Conservation (phyloP, 2,113 vertebrate species). For the Uria lomvia region DNA sequence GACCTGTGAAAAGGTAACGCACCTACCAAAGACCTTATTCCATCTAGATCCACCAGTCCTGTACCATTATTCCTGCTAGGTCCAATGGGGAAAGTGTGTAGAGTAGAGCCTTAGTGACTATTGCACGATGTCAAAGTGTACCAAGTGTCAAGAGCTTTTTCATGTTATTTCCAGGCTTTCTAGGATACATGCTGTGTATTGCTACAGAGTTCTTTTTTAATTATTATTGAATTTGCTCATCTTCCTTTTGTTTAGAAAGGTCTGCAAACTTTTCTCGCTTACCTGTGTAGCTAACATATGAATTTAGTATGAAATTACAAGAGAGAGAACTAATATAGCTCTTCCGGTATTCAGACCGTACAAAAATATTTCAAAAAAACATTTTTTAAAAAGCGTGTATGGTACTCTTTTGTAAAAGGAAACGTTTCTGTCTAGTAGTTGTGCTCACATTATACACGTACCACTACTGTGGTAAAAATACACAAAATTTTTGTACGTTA, state of each 20-base stretch:
- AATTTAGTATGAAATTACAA: background rate
- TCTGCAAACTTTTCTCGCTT: background rate
- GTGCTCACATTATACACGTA: background rate
- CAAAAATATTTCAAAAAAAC: background rate
- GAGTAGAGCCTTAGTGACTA: background rate
- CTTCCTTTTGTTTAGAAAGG: background rate
- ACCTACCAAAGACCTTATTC: background rate
- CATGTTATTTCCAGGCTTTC: background rate
- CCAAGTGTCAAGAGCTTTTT: background rate
- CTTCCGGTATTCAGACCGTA: no score
- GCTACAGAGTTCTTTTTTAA: background rate
- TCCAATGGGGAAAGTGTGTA: background rate
- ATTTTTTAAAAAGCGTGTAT: background rate
- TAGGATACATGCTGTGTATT: background rate
- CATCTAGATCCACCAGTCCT: background rate
- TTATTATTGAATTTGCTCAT: background rate
- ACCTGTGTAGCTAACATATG: background rate
- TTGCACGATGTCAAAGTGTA: background rate
- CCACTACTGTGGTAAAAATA: background rate
- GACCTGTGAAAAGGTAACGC: background rate
- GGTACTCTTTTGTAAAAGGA: background rate
- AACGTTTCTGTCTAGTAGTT: background rate
- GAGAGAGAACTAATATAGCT: background rate
- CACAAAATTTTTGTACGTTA: background rate
- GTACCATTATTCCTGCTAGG: background rate